Evolutionary conservation across 2,113 vertebrate species (phyloP).

Genomic region (Lagopus leucura): DNA sequence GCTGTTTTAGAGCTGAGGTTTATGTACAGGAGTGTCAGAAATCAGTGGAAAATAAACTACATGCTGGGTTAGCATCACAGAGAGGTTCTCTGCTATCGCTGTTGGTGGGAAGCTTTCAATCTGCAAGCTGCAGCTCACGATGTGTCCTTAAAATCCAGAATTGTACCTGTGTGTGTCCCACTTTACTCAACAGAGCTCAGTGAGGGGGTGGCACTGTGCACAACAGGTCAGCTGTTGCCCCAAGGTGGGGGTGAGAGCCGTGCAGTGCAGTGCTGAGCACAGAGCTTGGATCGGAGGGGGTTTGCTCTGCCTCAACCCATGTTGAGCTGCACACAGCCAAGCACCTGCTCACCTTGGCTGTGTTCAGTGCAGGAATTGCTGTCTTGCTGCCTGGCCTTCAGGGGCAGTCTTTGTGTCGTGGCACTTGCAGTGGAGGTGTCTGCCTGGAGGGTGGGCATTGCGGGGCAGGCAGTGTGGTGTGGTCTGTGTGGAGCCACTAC

Average conservation of each 20-base stretch:
- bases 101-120: neutral
- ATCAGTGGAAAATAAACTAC: no score
- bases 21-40: neutral
- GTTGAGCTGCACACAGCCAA: no score
- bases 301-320: no score
- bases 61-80: fast-evolving
- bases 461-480: neutral
- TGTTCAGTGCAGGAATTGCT: neutral
- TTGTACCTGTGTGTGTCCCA: neutral
- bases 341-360: neutral
- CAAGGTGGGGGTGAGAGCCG: no score
- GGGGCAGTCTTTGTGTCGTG: fast-evolving
- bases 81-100: neutral
- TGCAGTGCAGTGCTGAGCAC: neutral
- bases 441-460: fast-evolving
- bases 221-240: no score
- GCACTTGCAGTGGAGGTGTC: neutral
- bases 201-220: fast-evolving
- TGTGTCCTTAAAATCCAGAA: neutral
- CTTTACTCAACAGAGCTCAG: neutral
- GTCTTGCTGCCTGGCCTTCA: no score
- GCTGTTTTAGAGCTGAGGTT: neutral
- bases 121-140: neutral
- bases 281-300: neutral
- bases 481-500: neutral